Percentiles rank a stretch among this genome's conserved stretches.
Evolutionary conservation across 2,888 invertebrate species (phyloP).

Genomic region (Poecilus cupreus): DNA sequence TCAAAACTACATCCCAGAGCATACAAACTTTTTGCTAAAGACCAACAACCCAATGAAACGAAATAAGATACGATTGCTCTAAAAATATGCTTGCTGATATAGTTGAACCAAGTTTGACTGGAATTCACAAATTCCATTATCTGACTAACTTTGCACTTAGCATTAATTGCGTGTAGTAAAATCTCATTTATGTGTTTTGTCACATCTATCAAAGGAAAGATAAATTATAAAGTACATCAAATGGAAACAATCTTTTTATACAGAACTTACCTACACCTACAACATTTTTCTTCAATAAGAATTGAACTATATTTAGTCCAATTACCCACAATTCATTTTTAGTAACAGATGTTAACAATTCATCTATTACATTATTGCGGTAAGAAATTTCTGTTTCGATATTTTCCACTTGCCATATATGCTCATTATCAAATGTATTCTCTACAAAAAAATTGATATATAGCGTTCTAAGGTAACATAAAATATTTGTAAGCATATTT

Average conservation of each 20-base stretch:
- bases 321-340: constrained; percentile 11
- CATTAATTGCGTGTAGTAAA: constrained; percentile 28
- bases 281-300: constrained; percentile 29
- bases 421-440: background rate
- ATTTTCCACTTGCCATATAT: constrained; percentile 5
- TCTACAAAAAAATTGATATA: constrained; percentile 29
- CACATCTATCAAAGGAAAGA: constrained; percentile 26
- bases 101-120: constrained; percentile 28
- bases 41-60: background rate
- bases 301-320: constrained; percentile 6
- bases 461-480: background rate
- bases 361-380: background rate
- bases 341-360: background rate
- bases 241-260: background rate
- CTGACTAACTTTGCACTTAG: background rate
- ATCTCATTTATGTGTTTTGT: background rate
- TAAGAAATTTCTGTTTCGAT: background rate
- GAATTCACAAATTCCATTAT: background rate
- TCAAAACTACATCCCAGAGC: constrained; percentile 1
- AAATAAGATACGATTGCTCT: constrained; percentile 16
- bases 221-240: background rate
- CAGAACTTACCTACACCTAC: constrained; percentile 27
- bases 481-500: background rate
- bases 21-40: background rate
- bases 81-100: constrained; percentile 23